phyloP scores from a whole-genome alignment of 1,140 invertebrate species.

The Ceratosolen solmsi region DNA sequence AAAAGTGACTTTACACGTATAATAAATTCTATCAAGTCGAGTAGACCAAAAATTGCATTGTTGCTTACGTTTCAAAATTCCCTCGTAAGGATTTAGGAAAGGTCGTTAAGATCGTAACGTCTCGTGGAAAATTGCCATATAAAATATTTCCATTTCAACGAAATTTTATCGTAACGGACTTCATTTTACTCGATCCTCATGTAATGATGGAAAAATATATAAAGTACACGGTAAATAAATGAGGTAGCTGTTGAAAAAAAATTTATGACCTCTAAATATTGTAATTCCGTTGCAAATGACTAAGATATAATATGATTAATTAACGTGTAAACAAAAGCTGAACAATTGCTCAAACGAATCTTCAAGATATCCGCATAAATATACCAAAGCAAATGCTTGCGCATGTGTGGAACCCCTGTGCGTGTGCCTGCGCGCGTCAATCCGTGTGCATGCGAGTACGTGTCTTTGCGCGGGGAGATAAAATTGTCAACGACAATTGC shows the following conservation, averaged over 20 bases:
- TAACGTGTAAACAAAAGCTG: neutral
- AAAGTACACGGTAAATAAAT: neutral
- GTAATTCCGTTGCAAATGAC: neutral
- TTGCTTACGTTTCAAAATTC: too few relatives aligned
- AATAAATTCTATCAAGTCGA: too few relatives aligned
- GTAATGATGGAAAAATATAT: neutral
- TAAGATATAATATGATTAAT: constrained; percentile 1
- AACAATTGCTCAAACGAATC: too few relatives aligned
- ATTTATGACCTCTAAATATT: neutral
- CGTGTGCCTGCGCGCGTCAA: too few relatives aligned
- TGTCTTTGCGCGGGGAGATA: neutral
- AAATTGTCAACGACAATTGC: constrained; percentile 7
- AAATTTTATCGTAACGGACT: neutral
- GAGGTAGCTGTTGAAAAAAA: neutral
- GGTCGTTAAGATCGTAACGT: too few relatives aligned
- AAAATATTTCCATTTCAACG: too few relatives aligned
- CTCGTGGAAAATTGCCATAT: too few relatives aligned
- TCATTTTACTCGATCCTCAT: neutral
- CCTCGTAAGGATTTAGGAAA: too few relatives aligned
- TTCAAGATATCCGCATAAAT: neutral
- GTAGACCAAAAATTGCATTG: too few relatives aligned
- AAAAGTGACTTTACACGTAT: too few relatives aligned
- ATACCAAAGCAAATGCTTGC: neutral
- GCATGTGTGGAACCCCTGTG: neutral
- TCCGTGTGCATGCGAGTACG: neutral